Percentiles rank a stretch among this genome's conserved stretches.
These are phyloP conservation scores for Piprites chloris DNA, from an alignment of 2,113 vertebrate species.

Conservation along the genomic window DNA sequence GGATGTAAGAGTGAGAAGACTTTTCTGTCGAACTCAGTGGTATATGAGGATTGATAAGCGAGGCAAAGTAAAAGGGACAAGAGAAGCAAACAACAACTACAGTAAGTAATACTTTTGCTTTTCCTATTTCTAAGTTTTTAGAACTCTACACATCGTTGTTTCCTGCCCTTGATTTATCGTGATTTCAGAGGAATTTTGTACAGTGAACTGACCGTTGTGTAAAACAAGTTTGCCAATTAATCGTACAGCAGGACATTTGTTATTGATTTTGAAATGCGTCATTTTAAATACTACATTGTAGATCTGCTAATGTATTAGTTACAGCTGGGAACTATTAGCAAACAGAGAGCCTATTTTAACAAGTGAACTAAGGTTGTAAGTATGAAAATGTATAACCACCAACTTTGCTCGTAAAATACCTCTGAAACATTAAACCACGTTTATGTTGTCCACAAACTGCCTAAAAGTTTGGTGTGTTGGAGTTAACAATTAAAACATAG, in stretches of 20 bases:
- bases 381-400: slow-evolving; percentile 35
- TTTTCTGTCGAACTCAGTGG: slow-evolving; percentile 97
- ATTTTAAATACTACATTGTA: slow-evolving; percentile 59
- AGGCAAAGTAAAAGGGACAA: slow-evolving; percentile 93
- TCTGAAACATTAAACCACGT: slow-evolving; percentile 18
- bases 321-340: slow-evolving; percentile 67
- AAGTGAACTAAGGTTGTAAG: slow-evolving; percentile 64
- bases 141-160: not conserved
- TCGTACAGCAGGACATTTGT: slow-evolving; percentile 52
- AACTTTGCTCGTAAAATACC: slow-evolving; percentile 47
- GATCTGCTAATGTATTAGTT: slow-evolving; percentile 60
- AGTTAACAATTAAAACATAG: slow-evolving; percentile 37
- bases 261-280: slow-evolving; percentile 62
- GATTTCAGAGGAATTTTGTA: not conserved
- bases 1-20: slow-evolving; percentile 94
- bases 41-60: slow-evolving; percentile 94
- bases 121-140: not conserved
- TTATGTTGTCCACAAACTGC: not conserved
- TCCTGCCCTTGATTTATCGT: not conserved
- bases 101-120: slow-evolving; percentile 83
- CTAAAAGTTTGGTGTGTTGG: not conserved
- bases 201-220: not conserved
- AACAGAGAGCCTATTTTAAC: slow-evolving; percentile 57
- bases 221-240: slow-evolving; percentile 14
- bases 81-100: slow-evolving; percentile 92